Evolutionary conservation across 2,113 vertebrate genomes (phyloP).

Genomic region (Chelonoidis abingdonii): DNA sequence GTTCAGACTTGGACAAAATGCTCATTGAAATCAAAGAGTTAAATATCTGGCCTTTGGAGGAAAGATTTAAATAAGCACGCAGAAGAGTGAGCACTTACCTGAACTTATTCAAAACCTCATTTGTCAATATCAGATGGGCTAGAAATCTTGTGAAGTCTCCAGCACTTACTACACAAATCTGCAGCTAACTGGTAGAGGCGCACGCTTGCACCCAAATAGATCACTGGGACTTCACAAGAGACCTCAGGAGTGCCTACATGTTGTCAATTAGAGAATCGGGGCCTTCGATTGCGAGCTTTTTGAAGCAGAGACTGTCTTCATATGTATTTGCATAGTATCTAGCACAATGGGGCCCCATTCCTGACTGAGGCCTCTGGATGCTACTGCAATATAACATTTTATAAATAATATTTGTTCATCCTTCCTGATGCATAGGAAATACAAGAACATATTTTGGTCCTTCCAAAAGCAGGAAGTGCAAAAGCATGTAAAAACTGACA

Average conservation of each 20-base stretch:
- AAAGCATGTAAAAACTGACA: rapidly evolving
- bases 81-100: neutral
- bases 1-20: neutral
- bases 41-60: neutral
- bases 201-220: neutral
- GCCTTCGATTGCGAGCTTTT: rapidly evolving
- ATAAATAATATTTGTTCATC: neutral
- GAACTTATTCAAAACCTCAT: neutral
- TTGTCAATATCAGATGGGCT: neutral
- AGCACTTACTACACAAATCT: neutral
- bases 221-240: neutral
- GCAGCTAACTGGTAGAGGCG: neutral
- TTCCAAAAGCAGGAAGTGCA: neutral
- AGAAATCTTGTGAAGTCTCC: neutral
- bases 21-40: neutral
- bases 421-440: neutral
- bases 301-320: neutral
- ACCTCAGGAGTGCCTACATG: rapidly evolving
- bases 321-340: neutral
- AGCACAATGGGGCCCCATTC: neutral
- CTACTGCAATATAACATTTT: neutral
- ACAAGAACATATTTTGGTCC: neutral
- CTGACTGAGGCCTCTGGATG: neutral
- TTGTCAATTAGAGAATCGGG: neutral
- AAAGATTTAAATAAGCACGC: neutral